phyloP scores from a whole-genome alignment of 2,888 invertebrate species.

The Gonocerus acuteangulatus region DNA sequence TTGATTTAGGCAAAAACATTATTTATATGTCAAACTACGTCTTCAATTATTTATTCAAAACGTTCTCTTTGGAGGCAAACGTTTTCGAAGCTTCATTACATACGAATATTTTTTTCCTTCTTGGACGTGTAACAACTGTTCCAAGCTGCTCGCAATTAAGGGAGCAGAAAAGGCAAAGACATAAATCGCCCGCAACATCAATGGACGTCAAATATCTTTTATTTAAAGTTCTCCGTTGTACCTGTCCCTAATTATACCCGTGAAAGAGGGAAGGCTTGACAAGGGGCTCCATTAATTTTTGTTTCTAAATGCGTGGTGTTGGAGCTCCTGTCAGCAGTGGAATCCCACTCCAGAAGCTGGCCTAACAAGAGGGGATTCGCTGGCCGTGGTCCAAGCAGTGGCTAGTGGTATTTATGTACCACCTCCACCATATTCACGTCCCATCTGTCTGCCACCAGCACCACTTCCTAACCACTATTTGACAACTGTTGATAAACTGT shows the following conservation, averaged over 20 bases:
- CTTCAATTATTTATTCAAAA: too few relatives aligned
- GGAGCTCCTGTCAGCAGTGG: neutral
- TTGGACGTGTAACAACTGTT: too few relatives aligned
- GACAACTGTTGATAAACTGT: too few relatives aligned
- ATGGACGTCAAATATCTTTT: neutral
- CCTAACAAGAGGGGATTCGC: constrained; percentile 6
- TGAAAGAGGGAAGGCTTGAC: constrained; percentile 4
- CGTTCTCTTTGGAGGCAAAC: too few relatives aligned
- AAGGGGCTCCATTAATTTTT: constrained; percentile 18
- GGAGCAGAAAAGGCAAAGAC: too few relatives aligned
- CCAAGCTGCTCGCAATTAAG: too few relatives aligned
- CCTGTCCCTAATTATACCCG: constrained; percentile 8
- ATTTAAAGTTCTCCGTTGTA: neutral
- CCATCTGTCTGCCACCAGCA: too few relatives aligned
- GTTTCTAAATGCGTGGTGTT: constrained; percentile 18
- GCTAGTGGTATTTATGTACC: constrained; percentile 7
- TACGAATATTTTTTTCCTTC: too few relatives aligned
- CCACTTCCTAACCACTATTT: too few relatives aligned
- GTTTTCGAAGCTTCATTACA: too few relatives aligned
- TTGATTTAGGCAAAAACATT: too few relatives aligned
- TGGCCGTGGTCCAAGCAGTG: neutral
- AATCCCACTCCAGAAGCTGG: neutral
- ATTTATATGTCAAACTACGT: too few relatives aligned
- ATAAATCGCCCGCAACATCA: neutral
- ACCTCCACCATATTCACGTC: neutral